Evolutionary conservation across 2,113 vertebrate genomes (phyloP).

Genomic region (Urocynchramus pylzowi): DNA sequence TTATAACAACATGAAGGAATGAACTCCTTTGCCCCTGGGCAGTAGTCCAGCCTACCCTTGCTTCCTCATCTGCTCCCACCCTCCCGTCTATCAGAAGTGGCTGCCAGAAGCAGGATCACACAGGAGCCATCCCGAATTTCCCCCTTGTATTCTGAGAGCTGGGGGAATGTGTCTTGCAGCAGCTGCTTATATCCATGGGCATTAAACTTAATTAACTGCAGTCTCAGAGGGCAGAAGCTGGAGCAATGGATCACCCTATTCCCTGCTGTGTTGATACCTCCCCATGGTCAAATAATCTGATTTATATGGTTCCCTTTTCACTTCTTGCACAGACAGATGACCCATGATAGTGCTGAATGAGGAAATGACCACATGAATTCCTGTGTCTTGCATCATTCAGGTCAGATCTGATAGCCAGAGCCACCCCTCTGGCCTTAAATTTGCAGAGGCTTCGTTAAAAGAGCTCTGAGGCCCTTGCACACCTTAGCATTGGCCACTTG

Average conservation of each 20-base stretch:
- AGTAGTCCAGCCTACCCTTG: conserved; percentile 4
- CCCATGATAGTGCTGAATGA: neutral
- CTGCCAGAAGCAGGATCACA: conserved; percentile 40
- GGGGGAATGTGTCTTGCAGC: neutral
- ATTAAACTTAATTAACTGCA: conserved; percentile 15
- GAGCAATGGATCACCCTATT: neutral
- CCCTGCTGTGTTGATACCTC: neutral
- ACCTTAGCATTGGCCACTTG: neutral
- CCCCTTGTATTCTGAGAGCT: neutral
- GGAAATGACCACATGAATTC: neutral
- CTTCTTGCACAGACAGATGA: neutral
- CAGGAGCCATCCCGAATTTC: neutral
- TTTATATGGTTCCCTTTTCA: neutral
- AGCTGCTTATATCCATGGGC: neutral
- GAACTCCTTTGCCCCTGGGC: conserved; percentile 14
- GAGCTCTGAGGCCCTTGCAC: neutral
- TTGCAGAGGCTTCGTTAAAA: neutral
- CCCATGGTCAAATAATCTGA: neutral
- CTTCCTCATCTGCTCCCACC: neutral
- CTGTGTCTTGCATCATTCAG: neutral
- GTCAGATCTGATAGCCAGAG: neutral
- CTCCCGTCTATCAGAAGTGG: neutral
- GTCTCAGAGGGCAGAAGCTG: neutral
- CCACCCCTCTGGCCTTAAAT: neutral
- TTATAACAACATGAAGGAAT: conserved; percentile 37